These are phyloP conservation scores for Tachysurus vachellii DNA, from an alignment of 2,113 vertebrate species.

Conservation along the genomic window DNA sequence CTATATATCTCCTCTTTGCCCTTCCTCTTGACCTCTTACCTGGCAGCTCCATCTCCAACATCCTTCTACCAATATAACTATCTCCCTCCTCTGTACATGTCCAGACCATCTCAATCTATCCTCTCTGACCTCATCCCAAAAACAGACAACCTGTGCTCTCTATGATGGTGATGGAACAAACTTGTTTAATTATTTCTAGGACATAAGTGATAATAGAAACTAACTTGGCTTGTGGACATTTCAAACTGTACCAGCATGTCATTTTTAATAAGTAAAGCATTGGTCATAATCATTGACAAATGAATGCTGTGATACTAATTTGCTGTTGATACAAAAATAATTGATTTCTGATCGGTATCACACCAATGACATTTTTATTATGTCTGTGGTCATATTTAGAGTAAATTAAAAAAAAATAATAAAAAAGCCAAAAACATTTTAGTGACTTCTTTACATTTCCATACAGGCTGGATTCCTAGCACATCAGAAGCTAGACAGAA, in stretches of 20 bases:
- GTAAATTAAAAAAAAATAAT: not conserved
- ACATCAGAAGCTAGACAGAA: slow-evolving; percentile 55
- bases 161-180: not conserved
- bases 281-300: not conserved
- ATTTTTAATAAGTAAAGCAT: not conserved
- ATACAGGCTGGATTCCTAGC: slow-evolving; percentile 62
- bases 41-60: too few species aligned
- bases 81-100: too few species aligned
- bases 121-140: too few species aligned
- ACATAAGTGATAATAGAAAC: not conserved
- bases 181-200: not conserved
- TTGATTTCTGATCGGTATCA: not conserved
- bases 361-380: not conserved
- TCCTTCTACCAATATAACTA: too few species aligned
- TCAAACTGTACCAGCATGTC: not conserved
- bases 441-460: slow-evolving; percentile 1
- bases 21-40: too few species aligned
- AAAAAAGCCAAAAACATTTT: not conserved
- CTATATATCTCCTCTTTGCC: too few species aligned
- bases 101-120: too few species aligned
- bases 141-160: too few species aligned
- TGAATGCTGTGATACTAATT: not conserved
- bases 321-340: not conserved
- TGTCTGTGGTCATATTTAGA: not conserved
- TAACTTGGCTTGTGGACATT: not conserved